A percentile compares a stretch with the other conserved stretches of the same genome.
Evolutionary conservation across 2,113 vertebrate species (phyloP).

Genomic region (Microtus montanus): DNA sequence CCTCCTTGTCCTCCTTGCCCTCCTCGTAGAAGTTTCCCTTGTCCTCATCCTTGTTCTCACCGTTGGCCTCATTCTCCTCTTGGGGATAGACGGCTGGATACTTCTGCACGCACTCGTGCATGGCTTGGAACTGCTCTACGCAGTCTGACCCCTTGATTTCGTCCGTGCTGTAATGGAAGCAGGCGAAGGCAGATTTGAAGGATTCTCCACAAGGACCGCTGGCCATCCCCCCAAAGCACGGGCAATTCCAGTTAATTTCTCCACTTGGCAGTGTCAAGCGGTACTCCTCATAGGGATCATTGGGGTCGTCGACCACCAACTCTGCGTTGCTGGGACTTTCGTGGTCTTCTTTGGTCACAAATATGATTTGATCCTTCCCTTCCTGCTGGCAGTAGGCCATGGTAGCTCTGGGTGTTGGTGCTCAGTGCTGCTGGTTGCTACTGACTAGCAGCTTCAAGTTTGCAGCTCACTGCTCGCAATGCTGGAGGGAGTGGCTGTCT

Average conservation of each 20-base stretch:
- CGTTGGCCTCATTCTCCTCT: slow-evolving; percentile 80
- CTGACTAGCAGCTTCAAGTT: not conserved
- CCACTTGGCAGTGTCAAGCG: slow-evolving; percentile 95
- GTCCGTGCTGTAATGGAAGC: slow-evolving; percentile 96
- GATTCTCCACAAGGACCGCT: slow-evolving; percentile 96
- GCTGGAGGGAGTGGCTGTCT: not conserved
- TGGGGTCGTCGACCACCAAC: slow-evolving; percentile 95
- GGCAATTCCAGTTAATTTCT: slow-evolving; percentile 99
- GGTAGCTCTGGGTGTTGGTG: not conserved
- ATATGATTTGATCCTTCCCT: slow-evolving; percentile 90
- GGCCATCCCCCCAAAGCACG: slow-evolving; percentile 96
- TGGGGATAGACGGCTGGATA: slow-evolving; percentile 97
- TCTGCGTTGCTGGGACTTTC: slow-evolving; percentile 95
- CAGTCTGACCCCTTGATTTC: slow-evolving; percentile 97
- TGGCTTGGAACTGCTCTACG: slow-evolving; percentile 92
- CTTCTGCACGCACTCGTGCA: slow-evolving; percentile 98
- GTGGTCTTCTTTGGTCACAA: slow-evolving; percentile 94
- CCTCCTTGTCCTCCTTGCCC: not conserved
- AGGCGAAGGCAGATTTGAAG: slow-evolving; percentile 98
- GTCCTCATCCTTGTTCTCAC: slow-evolving; percentile 71
- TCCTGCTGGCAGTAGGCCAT: not conserved
- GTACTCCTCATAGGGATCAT: slow-evolving; percentile 95
- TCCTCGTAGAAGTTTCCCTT: slow-evolving; percentile 14
- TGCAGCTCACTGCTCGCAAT: not conserved
- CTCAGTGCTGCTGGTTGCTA: not conserved